These are phyloP conservation scores for Lathronympha strigana DNA, from an alignment of 2,888 invertebrate genomes.

Conservation along the genomic window DNA sequence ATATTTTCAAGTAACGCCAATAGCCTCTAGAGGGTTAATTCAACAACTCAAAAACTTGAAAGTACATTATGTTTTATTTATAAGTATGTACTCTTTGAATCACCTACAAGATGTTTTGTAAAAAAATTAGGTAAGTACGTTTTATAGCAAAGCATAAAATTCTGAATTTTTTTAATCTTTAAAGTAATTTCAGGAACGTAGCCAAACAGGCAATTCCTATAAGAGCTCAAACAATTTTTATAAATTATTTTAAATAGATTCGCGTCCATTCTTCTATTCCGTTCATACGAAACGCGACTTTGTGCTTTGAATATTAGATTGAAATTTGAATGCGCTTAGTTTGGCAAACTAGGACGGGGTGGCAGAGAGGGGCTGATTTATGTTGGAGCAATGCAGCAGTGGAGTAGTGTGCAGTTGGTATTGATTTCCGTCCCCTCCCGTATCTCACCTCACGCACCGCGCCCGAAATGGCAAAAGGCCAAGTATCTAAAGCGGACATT, in stretches of 20 bases:
- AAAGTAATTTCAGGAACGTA: slow-evolving; percentile 43
- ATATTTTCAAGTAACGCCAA: no score
- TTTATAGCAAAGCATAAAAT: not conserved
- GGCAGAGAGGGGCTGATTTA: slow-evolving; percentile 79
- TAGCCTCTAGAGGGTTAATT: no score
- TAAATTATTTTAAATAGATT: slow-evolving; percentile 63
- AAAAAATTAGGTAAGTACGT: not conserved
- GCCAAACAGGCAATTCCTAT: slow-evolving; percentile 44
- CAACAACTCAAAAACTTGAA: no score
- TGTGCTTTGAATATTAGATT: slow-evolving; percentile 47
- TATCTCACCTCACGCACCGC: slow-evolving; percentile 77
- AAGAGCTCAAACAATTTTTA: slow-evolving; percentile 57
- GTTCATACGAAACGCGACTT: slow-evolving; percentile 29
- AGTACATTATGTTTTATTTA: no score
- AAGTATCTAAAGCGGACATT: slow-evolving; percentile 59
- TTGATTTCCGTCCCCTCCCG: slow-evolving; percentile 80
- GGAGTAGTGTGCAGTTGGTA: slow-evolving; percentile 83
- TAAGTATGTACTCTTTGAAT: no score
- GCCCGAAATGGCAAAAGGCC: slow-evolving; percentile 73
- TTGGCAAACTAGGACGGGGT: slow-evolving; percentile 72
- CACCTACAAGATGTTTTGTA: not conserved
- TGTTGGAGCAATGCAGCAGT: slow-evolving; percentile 84
- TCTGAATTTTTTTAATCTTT: slow-evolving; percentile 15
- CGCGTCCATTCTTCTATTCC: slow-evolving; percentile 56
- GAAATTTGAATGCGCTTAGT: slow-evolving; percentile 53